Evolutionary conservation across 2,113 vertebrate species (phyloP), one percentile per base, ranked within the genome.

Genomic region (Neopipo cinnamomea): DNA sequence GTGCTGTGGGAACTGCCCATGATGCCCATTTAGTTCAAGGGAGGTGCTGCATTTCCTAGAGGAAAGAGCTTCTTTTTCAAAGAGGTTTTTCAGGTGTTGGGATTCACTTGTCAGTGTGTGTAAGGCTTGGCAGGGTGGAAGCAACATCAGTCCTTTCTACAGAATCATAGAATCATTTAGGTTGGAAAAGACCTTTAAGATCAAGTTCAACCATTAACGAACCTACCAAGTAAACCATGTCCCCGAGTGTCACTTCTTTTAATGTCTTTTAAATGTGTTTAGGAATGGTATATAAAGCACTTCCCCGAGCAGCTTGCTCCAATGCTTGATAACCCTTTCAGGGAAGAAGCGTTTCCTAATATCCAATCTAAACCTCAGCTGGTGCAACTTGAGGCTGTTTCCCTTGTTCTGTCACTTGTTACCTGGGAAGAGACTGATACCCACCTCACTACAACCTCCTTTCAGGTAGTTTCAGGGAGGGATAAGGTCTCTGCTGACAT

Each of bases 131-230:
- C 30, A 13, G 18, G 39, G 18, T 8, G 10, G 23, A 27, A 46
- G 18, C 17, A 76, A 12, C 12, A 19, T 70, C 19, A 47, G n/a
- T 42, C 30, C 30, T 86, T 59, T 24, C 20, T 52, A 11, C 37
- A 25, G 37, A 70, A 30, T n/a, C 28, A 44, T 61, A 3, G 0
- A 42, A 24, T 65, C 2, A 8, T 47, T 78, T 78, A 63, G 59
- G 8, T 44, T 92, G 55, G 55, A 47, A 74, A 31, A 92, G 14
- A 31, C 8, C 10, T 39, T 27, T 11, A 2, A 39, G 46, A 39
- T 46, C 0, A 1, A 65, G 44, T 65, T 39, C 46, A 75, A 20
- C 24, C 1, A 1, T 37, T 20, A 55, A 24, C 7, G 18, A 14
- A 31, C 22, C 35, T 70, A 27, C 14, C 10, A 61, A 20, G 24